phyloP scores from a whole-genome alignment of 1,140 invertebrate genomes.

The Acromyrmex charruanus region DNA sequence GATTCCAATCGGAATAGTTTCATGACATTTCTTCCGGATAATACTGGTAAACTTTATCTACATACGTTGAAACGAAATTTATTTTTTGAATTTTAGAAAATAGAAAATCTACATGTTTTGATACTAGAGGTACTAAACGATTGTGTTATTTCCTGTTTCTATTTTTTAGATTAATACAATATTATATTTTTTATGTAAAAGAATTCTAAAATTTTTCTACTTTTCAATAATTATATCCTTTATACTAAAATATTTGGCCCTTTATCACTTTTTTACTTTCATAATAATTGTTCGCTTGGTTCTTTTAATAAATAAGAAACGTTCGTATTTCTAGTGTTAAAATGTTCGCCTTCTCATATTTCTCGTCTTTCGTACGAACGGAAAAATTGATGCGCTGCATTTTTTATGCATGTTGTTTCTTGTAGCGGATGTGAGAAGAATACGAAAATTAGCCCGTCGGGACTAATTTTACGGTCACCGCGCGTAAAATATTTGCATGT shows the following conservation, averaged over 20 bases:
- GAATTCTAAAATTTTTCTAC: no score
- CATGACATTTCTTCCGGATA: background rate
- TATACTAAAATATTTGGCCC: no score
- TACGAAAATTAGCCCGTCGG: slow-evolving; percentile 69
- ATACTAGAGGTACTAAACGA: no score
- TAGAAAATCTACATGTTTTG: background rate
- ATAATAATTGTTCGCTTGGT: no score
- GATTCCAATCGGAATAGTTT: slow-evolving; percentile 22
- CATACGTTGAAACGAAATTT: background rate
- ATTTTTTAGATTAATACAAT: no score
- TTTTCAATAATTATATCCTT: no score
- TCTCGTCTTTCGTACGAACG: background rate
- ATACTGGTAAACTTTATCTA: background rate
- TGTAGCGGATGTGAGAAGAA: slow-evolving; percentile 48
- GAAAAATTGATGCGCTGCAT: background rate
- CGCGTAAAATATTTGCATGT: slow-evolving; percentile 40
- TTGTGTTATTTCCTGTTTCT: no score
- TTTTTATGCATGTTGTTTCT: slow-evolving; percentile 25
- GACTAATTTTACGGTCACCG: slow-evolving; percentile 68
- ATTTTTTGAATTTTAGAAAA: background rate
- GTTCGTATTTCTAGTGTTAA: background rate
- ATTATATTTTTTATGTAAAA: no score
- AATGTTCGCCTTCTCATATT: background rate
- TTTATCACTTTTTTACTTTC: no score
- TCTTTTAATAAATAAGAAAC: no score